phyloP scores from a whole-genome alignment of 1,140 invertebrate genomes.

The Laupala kohalensis region DNA sequence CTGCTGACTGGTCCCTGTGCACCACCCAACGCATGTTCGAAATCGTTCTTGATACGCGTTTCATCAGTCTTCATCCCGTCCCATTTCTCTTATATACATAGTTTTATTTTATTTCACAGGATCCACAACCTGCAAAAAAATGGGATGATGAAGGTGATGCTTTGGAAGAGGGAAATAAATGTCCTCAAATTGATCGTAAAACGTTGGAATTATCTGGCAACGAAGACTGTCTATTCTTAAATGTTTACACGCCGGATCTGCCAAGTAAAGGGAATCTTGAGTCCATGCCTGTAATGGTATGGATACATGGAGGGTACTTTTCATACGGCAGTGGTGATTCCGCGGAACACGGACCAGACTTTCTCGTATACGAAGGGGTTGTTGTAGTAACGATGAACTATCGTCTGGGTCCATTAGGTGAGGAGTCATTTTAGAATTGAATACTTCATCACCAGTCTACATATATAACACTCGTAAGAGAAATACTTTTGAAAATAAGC shows the following conservation, averaged over 20 bases:
- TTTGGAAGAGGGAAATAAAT: not conserved
- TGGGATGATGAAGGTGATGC: not conserved
- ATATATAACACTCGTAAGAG: too few relatives aligned
- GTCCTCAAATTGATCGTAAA: not conserved
- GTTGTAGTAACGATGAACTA: constrained; percentile 32
- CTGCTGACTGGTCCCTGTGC: too few relatives aligned
- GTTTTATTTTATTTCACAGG: too few relatives aligned
- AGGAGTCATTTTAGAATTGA: too few relatives aligned
- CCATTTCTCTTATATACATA: too few relatives aligned
- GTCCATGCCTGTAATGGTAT: constrained; percentile 24
- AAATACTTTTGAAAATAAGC: too few relatives aligned
- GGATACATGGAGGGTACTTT: constrained; percentile 25
- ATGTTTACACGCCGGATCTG: not conserved
- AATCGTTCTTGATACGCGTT: too few relatives aligned
- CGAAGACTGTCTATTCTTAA: not conserved
- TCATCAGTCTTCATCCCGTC: too few relatives aligned
- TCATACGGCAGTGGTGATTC: constrained; percentile 16
- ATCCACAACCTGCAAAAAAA: not conserved
- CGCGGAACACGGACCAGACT: constrained; percentile 20
- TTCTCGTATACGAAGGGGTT: constrained; percentile 25
- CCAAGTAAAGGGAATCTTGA: not conserved
- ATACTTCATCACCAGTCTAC: too few relatives aligned
- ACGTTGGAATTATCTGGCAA: not conserved
- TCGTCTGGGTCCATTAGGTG: constrained; percentile 26
- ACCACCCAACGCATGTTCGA: too few relatives aligned